Base-by-base conservation (phyloP, 2,888 invertebrate genomes). In the Protonemura montana region DNA sequence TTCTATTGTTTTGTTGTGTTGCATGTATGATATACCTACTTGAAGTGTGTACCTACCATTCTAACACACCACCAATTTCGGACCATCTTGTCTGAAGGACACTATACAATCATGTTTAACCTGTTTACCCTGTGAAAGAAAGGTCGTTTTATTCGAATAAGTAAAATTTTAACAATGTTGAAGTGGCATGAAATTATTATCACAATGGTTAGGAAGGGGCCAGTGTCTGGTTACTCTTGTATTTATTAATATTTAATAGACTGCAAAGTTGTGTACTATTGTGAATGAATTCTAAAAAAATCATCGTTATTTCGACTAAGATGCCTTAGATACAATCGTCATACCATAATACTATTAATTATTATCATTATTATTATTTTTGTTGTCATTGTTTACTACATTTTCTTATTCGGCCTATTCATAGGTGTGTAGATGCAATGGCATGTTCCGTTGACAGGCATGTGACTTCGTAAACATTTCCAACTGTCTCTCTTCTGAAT, bases 401-500 rank as follows among this genome's bases (percentile, higher is more conserved):
- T 59, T 59, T 59, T 10, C 13, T 59, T 59, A 59, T 59, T 59
- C 59, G 59, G 59, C 59, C 59, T 59, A 21, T 59, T 59, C 13
- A 13, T 59, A 59, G 59, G 59, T 59, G 13, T 10, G 59, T 59
- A 59, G 59, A 21, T 59, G 59, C 59, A 59, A 59, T 10, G 59
- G 59, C 59, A 59, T 59, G 59, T 59, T 10, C 59, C 1, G 21
- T 59, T 59, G 59, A 10, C 3, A 21, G 35, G 59, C 59, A 59
- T 59, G 59, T 21, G 59, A 59, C 59, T 59, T 59, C 59, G 59
- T 59, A 59, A 59, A 10, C 59, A 59, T 59, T 59, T 59, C 59
- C 59, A 59, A 59, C 59, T 59, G 59, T 83, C 85, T 85, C 85
- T 87, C 87, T 87, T 87, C 87, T 87, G 85, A 87, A 85, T 85